A percentile compares a stretch with the other conserved stretches of the same genome.
Evolutionary conservation across 2,888 invertebrate species (phyloP).

Genomic region (Epinotia nisella): DNA sequence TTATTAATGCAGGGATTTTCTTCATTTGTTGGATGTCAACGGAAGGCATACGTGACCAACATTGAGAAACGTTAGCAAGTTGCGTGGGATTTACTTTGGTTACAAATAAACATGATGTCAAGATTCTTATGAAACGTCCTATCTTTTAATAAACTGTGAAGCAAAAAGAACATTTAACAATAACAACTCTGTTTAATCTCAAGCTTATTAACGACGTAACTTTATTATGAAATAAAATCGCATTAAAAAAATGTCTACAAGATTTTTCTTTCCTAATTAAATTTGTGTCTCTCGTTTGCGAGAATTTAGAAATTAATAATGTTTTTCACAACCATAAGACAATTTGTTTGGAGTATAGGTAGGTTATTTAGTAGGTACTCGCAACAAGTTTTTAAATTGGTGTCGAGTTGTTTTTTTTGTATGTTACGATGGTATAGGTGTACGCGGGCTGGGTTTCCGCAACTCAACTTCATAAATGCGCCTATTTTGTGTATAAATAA

Average conservation of each 20-base stretch:
- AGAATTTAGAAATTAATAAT: no score
- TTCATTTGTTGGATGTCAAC: not conserved
- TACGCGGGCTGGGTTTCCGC: no score
- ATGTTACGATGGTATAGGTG: no score
- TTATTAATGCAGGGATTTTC: not conserved
- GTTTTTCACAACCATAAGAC: no score
- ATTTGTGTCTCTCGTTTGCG: not conserved
- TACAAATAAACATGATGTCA: not conserved
- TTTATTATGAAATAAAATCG: not conserved
- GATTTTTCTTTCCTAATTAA: not conserved
- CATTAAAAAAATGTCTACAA: not conserved
- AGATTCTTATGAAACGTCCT: not conserved
- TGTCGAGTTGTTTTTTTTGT: no score
- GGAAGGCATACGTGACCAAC: not conserved
- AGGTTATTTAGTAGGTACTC: no score
- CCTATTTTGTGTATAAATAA: no score
- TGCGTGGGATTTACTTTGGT: not conserved
- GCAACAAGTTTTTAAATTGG: no score
- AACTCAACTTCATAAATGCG: no score
- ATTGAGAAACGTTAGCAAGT: not conserved
- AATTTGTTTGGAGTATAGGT: no score
- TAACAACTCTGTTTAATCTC: not conserved
- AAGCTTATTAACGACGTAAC: not conserved
- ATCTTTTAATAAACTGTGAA: not conserved
- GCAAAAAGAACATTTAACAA: not conserved